Conservation (phyloP, 2,113 vertebrate genomes). For the Accipiter virgatus region DNA sequence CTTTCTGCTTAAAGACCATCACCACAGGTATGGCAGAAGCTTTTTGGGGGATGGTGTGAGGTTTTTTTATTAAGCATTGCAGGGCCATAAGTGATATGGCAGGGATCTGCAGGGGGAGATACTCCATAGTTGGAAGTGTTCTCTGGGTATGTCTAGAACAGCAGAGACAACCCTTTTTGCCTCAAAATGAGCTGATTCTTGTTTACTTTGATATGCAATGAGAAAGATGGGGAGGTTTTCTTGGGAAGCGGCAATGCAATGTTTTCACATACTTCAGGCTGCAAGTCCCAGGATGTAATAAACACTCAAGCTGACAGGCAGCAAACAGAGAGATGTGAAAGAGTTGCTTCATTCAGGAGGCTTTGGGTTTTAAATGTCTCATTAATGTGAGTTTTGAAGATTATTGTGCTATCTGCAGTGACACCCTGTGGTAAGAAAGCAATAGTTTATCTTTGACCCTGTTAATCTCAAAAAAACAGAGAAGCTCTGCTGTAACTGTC, state of each 20-base stretch:
- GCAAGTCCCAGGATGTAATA: background rate
- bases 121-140: background rate
- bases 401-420: slow-evolving; percentile 50
- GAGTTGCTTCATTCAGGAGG: background rate
- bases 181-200: background rate
- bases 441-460: background rate
- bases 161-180: background rate
- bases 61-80: background rate
- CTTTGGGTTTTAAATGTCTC: background rate
- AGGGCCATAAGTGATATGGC: background rate
- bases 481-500: background rate
- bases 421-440: slow-evolving; percentile 42
- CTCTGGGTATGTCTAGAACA: background rate
- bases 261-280: accelerated
- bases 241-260: background rate
- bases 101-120: background rate
- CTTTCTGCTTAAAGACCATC: background rate
- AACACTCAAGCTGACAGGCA: background rate
- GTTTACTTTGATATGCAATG: background rate
- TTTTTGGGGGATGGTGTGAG: background rate
- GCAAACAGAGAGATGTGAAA: background rate
- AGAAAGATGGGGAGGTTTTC: background rate
- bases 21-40: background rate
- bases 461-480: too few species aligned
- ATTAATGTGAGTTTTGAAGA: background rate